Evolutionary conservation across 2,888 invertebrate species (phyloP).

Genomic region (Nomada flava): DNA sequence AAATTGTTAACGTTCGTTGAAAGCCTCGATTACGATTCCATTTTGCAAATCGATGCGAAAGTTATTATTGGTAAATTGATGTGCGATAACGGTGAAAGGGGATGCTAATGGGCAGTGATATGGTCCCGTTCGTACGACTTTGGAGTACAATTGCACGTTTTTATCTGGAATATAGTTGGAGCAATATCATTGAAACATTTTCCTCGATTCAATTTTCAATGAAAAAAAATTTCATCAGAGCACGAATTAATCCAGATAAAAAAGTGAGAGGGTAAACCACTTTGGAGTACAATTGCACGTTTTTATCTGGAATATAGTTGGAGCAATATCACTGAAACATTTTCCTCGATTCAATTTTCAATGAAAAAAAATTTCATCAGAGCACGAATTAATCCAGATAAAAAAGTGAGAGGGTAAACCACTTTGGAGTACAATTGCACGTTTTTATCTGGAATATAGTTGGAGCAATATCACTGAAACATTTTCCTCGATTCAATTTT

Average conservation of each 20-base stretch:
- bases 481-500: too few species aligned
- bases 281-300: neutral
- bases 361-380: too few species aligned
- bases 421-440: neutral
- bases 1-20: conserved; percentile 45
- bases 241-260: conserved; percentile 2
- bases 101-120: neutral
- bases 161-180: conserved; percentile 1
- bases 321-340: too few species aligned
- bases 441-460: conserved; percentile 1
- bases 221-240: too few species aligned
- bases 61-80: conserved; percentile 17
- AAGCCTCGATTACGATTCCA: neutral
- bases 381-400: neutral
- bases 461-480: too few species aligned
- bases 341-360: too few species aligned
- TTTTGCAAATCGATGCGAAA: neutral
- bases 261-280: neutral
- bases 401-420: conserved; percentile 1
- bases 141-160: neutral
- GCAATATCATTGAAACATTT: too few species aligned
- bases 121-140: neutral
- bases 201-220: too few species aligned
- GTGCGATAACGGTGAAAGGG: neutral
- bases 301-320: conserved; percentile 5